These are phyloP conservation scores for Rhinophrynus dorsalis DNA, from an alignment of 2,797 vertebrate species.

Conservation along the genomic window DNA sequence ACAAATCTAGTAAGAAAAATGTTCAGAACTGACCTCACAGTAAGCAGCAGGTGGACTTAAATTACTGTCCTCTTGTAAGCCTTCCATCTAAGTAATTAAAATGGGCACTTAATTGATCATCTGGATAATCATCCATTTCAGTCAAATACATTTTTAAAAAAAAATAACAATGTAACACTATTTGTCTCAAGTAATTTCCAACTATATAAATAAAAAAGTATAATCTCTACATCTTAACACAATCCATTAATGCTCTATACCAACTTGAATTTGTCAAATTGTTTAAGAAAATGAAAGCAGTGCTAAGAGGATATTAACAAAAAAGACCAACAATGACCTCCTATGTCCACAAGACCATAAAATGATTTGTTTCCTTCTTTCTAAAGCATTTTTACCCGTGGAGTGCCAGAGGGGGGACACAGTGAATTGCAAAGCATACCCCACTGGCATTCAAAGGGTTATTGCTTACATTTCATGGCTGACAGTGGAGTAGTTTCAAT, in stretches of 20 bases:
- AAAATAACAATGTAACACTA: conserved; percentile 78
- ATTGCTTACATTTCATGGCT: too few species aligned
- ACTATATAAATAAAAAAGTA: neutral
- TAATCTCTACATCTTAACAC: conserved; percentile 62
- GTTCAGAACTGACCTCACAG: conserved; percentile 99
- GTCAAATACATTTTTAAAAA: conserved; percentile 81
- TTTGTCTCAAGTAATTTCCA: conserved; percentile 65
- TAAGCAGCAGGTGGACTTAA: conserved; percentile 99
- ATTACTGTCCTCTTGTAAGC: conserved; percentile 99
- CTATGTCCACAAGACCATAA: too few species aligned
- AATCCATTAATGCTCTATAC: conserved; percentile 54
- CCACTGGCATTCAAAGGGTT: too few species aligned
- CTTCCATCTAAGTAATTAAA: conserved; percentile 99
- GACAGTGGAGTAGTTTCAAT: too few species aligned
- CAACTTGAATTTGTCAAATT: neutral
- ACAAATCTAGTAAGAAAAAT: conserved; percentile 95
- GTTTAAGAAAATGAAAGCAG: neutral
- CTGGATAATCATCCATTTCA: conserved; percentile 91
- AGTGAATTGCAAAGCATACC: too few species aligned
- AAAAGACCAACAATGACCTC: too few species aligned
- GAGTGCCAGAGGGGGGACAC: too few species aligned
- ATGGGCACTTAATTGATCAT: conserved; percentile 98
- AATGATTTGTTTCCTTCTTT: too few species aligned
- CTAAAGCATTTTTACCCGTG: too few species aligned
- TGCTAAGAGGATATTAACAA: neutral